Evolutionary conservation across 2,888 invertebrate genomes (phyloP).

Genomic region (Noctua pronuba): DNA sequence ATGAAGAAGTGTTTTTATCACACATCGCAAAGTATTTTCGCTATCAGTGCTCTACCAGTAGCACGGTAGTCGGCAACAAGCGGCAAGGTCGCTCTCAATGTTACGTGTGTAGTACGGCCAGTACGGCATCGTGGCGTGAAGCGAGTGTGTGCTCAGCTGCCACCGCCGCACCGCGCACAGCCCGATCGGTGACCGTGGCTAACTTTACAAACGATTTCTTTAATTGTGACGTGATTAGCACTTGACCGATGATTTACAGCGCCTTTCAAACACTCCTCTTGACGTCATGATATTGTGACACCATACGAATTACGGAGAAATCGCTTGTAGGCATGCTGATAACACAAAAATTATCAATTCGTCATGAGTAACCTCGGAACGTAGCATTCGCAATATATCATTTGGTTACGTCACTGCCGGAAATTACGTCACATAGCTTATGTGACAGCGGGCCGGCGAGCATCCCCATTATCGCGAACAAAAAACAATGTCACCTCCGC

Average conservation of each 20-base stretch:
- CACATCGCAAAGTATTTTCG: conserved; percentile 61
- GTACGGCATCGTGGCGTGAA: conserved; percentile 48
- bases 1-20: conserved; percentile 22
- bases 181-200: conserved; percentile 73
- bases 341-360: conserved; percentile 58
- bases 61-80: conserved; percentile 77
- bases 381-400: conserved; percentile 56
- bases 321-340: conserved; percentile 21
- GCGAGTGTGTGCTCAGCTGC: conserved; percentile 77
- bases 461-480: conserved; percentile 71
- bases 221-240: conserved; percentile 58
- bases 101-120: conserved; percentile 74
- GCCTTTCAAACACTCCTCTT: conserved; percentile 33
- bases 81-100: conserved; percentile 87
- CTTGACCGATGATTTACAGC: conserved; percentile 49
- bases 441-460: conserved; percentile 61
- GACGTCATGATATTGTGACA: conserved; percentile 54
- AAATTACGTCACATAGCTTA: conserved; percentile 70
- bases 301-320: conserved; percentile 16
- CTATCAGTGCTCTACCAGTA: conserved; percentile 68
- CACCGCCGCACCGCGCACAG: conserved; percentile 51
- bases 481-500: conserved; percentile 78
- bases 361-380: conserved; percentile 60
- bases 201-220: conserved; percentile 69
- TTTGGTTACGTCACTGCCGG: conserved; percentile 66